phyloP scores from a whole-genome alignment of 2,888 invertebrate genomes.

The Mellilla xanthometata region DNA sequence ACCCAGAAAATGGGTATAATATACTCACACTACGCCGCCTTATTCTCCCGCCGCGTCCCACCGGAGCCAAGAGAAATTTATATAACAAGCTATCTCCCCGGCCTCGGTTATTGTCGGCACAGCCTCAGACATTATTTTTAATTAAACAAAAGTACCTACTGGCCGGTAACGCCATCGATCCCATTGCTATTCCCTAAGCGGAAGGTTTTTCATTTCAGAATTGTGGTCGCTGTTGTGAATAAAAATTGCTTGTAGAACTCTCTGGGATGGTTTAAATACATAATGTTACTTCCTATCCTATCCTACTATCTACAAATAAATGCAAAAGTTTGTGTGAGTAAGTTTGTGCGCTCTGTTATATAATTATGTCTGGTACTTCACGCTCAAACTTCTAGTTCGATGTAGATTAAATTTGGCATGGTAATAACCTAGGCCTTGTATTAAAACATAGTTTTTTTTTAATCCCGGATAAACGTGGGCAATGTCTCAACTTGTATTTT shows the following conservation, averaged over 20 bases:
- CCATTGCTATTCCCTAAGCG: constrained; percentile 47
- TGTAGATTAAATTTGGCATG: too few species aligned
- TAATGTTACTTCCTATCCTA: too few species aligned
- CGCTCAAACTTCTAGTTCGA: too few species aligned
- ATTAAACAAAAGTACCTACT: constrained; percentile 76
- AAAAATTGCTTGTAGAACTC: constrained; percentile 1
- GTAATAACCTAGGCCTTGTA: too few species aligned
- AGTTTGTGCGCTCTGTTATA: too few species aligned
- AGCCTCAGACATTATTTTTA: constrained; percentile 78
- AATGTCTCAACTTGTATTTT: too few species aligned
- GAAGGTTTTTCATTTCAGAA: constrained; percentile 19
- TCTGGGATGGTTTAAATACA: too few species aligned
- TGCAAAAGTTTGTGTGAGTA: too few species aligned
- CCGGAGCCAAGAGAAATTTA: constrained; percentile 79
- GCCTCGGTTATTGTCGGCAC: constrained; percentile 77
- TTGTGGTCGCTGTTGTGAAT: constrained; percentile 20
- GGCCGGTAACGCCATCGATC: constrained; percentile 56
- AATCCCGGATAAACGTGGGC: too few species aligned
- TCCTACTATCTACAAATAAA: too few species aligned
- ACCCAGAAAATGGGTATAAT: constrained; percentile 83
- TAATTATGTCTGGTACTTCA: too few species aligned
- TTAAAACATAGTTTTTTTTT: too few species aligned
- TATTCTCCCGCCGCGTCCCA: constrained; percentile 74
- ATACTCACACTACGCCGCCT: constrained; percentile 80
- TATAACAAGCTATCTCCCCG: constrained; percentile 80